These are phyloP conservation scores for Morone saxatilis DNA, from an alignment of 2,113 vertebrate genomes.

Conservation along the genomic window DNA sequence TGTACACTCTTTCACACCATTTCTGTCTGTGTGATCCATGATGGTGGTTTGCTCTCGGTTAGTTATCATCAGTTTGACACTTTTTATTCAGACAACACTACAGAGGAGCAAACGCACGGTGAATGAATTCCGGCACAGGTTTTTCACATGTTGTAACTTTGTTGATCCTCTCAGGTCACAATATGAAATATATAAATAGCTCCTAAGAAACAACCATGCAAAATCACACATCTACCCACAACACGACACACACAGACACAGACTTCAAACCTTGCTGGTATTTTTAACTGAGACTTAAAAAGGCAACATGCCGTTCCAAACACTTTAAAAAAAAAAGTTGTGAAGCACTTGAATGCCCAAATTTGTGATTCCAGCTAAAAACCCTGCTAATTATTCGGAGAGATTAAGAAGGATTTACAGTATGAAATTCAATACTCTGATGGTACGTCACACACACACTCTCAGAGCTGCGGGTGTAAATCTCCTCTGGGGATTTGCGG, in stretches of 20 bases:
- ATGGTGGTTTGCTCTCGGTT: too few relatives aligned
- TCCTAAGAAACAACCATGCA: not conserved
- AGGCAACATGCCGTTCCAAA: not conserved
- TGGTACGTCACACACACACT: not conserved
- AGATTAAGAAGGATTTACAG: conserved; percentile 20
- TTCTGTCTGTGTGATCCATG: too few relatives aligned
- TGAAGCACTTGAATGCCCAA: not conserved
- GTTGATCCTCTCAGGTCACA: too few relatives aligned
- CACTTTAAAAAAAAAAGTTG: not conserved
- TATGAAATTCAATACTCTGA: not conserved
- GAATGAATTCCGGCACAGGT: not conserved
- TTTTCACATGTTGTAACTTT: not conserved
- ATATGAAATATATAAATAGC: not conserved
- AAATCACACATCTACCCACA: not conserved
- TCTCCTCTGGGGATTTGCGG: not conserved
- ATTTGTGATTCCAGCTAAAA: not conserved
- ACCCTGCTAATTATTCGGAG: conserved; percentile 26
- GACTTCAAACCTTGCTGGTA: not conserved
- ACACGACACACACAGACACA: not conserved
- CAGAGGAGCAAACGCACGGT: too few relatives aligned
- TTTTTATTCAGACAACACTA: too few relatives aligned
- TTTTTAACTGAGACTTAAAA: conserved; percentile 14
- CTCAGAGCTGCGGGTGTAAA: not conserved
- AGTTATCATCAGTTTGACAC: too few relatives aligned
- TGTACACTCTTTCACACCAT: too few relatives aligned